Percentiles rank a stretch among this genome's conserved stretches.
These are phyloP conservation scores for Lumbricus terrestris DNA, from an alignment of 2,888 invertebrate species.

Conservation along the genomic window DNA sequence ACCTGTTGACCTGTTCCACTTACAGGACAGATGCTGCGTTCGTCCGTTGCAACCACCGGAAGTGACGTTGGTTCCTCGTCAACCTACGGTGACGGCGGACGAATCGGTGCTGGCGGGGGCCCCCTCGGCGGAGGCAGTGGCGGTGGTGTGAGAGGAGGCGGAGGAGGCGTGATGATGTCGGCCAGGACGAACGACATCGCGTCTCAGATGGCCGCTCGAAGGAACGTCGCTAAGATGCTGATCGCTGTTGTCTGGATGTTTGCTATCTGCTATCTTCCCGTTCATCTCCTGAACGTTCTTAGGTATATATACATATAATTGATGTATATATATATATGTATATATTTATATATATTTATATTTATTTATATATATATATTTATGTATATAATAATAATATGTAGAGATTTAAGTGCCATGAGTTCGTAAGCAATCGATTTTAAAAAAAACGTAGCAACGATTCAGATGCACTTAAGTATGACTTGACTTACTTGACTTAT, in stretches of 20 bases:
- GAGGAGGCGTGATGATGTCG: neutral
- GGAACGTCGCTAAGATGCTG: slow-evolving; percentile 88
- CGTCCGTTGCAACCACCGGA: neutral
- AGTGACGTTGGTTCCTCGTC: neutral
- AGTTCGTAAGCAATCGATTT: no score
- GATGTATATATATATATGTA: no score
- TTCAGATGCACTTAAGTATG: no score
- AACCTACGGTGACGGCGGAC: neutral
- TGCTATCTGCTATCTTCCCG: slow-evolving; percentile 85
- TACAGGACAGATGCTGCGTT: neutral
- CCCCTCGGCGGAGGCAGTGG: neutral
- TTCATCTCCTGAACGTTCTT: slow-evolving; percentile 70
- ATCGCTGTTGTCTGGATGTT: slow-evolving; percentile 89
- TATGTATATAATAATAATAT: no score
- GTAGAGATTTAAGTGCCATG: no score
- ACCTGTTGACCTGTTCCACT: neutral
- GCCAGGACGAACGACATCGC: neutral
- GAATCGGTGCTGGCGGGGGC: neutral
- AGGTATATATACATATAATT: slow-evolving; percentile 12
- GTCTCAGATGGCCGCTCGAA: slow-evolving; percentile 57
- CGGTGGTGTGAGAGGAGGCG: neutral
- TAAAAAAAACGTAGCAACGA: no score
- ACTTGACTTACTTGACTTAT: no score
- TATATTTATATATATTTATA: no score
- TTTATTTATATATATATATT: no score